Evolutionary conservation across 2,888 invertebrate species (phyloP).

Genomic region (Temnothorax unifasciatus): DNA sequence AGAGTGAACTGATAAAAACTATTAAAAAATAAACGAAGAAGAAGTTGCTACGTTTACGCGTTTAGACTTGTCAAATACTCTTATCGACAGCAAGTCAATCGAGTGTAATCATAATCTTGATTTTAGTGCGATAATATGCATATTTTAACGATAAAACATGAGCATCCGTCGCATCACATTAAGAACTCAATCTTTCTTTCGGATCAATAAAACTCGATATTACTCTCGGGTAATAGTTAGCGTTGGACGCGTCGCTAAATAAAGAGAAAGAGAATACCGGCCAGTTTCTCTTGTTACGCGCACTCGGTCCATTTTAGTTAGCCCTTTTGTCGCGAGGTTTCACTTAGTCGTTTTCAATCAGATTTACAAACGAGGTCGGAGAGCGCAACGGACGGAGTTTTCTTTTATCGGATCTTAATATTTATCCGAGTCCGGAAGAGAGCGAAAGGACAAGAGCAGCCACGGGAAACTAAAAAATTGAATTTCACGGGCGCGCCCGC

Average conservation of each 20-base stretch:
- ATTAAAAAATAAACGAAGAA: not conserved
- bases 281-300: constrained; percentile 24
- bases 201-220: not conserved
- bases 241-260: not conserved
- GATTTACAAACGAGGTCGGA: constrained; percentile 67
- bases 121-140: not conserved
- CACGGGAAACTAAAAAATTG: constrained; percentile 68
- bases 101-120: not conserved
- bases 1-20: not conserved
- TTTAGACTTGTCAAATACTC: not conserved
- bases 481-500: constrained; percentile 59
- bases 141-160: not conserved
- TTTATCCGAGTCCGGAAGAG: constrained; percentile 62
- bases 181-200: not conserved
- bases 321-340: constrained; percentile 39
- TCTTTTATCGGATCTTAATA: constrained; percentile 70
- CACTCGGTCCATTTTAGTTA: constrained; percentile 43
- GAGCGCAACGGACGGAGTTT: constrained; percentile 55
- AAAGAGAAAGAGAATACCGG: not conserved
- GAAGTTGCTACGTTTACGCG: not conserved
- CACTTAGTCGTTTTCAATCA: constrained; percentile 58
- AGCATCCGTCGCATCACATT: not conserved
- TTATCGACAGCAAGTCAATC: not conserved
- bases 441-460: constrained; percentile 34
- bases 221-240: not conserved